Evolutionary conservation across 2,888 invertebrate species (phyloP).

Genomic region (Plagodis pulveraria): DNA sequence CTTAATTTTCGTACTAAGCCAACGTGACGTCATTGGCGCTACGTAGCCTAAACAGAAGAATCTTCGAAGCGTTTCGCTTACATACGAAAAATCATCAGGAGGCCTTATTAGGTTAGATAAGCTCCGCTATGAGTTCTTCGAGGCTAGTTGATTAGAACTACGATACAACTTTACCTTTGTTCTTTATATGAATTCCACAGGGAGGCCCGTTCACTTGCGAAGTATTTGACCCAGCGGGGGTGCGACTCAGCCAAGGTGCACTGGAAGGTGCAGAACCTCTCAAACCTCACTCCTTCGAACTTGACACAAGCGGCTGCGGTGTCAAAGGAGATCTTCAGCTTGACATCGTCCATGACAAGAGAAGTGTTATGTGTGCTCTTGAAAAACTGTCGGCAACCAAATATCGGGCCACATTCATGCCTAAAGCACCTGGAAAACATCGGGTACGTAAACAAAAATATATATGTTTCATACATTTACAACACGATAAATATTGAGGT

Average conservation of each 20-base stretch:
- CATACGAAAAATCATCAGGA: too few relatives aligned
- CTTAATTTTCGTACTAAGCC: too few relatives aligned
- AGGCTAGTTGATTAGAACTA: too few relatives aligned
- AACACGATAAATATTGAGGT: too few relatives aligned
- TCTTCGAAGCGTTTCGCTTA: too few relatives aligned
- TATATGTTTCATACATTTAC: too few relatives aligned
- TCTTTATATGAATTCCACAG: constrained; percentile 56
- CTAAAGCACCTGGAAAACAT: constrained; percentile 91
- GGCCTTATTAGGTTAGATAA: too few relatives aligned
- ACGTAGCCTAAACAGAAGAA: too few relatives aligned
- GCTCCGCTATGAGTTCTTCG: too few relatives aligned
- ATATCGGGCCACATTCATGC: constrained; percentile 91
- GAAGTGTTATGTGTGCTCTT: constrained; percentile 92
- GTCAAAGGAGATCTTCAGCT: constrained; percentile 95
- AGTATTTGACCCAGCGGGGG: constrained; percentile 96
- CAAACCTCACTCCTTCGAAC: constrained; percentile 93
- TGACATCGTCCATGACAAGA: constrained; percentile 95
- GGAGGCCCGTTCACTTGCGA: constrained; percentile 98
- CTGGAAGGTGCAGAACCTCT: constrained; percentile 93
- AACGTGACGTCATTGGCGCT: too few relatives aligned
- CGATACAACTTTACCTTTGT: too few relatives aligned
- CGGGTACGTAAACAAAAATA: constrained; percentile 71
- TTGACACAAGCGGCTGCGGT: constrained; percentile 85
- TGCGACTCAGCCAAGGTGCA: constrained; percentile 89
- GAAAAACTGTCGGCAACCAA: constrained; percentile 91